Evolutionary conservation across 2,888 invertebrate species (phyloP), one percentile per base, ranked within the genome.

Genomic region (Cataglyphis livida): DNA sequence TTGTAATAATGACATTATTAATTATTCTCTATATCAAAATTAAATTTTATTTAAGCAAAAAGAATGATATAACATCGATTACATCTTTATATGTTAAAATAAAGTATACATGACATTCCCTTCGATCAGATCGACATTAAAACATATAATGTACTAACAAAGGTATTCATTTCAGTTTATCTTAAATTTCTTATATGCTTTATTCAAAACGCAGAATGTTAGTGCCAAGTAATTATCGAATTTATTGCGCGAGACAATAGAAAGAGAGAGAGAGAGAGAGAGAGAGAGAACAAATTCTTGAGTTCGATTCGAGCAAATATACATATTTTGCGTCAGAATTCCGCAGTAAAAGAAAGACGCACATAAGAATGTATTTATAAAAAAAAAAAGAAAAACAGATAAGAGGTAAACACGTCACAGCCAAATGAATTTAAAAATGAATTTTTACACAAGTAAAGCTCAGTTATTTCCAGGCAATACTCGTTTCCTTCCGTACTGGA

Each of bases 381-480:
- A 54, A 48, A 12, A 12, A 38, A 25, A 59, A 32, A 15, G 41
- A 9, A n/a, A 38, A 28, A 76, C 54, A 70, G n/a, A 21, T 66
- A 75, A 35, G 28, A 59, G 51, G 61, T 7, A 82, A 83, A 87
- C 83, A 78, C 82, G 83, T 90, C 87, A 87, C 90, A 89, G 89
- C 87, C 90, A 87, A 84, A 64, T 84, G 86, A 90, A 87, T 90
- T 90, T 87, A 89, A 85, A 62, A 84, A 71, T 85, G 65, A 89
- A 89, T 86, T 89, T 89, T 85, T 87, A 87, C 66, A 73, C 84
- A 83, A 82, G 51, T 25, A 28, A 51, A 51, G 70, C 57, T 73
- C 81, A 64, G 70, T 48, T 88, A 71, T 74, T 83, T 83, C 66
- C 82, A 71, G 79, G 65, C 81, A 83, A 85, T 82, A 85, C 84